Base-by-base conservation (phyloP, 35 echinoderm and acorn worm genomes). In the Apostichopus parvimensis region DNA sequence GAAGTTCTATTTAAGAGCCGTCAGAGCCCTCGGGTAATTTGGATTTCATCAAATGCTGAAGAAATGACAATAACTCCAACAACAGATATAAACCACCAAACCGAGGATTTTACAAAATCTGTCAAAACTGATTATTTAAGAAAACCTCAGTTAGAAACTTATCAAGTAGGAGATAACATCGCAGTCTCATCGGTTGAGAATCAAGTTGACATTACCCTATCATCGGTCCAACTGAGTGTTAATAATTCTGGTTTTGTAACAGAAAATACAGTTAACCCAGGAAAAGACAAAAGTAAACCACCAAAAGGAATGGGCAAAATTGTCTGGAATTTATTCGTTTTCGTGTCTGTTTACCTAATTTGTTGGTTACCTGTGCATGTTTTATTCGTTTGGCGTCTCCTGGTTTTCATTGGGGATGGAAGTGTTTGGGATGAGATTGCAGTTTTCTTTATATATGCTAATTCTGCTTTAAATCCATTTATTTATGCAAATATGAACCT, bases 391-490 rank as follows among this genome's bases (percentile, higher is more conserved):
- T 57, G 20, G 22, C 14, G 55, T 82, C 9, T 54, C 7, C 0
- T 26, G 8, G 45, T 12, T 25, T 57, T 53, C 14, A 9, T 54
- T 54, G 55, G 12, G 45, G 45, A 26, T 53, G 25, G 4, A 7
- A 18, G 56, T 11, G 0, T 1, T 18, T 87, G 78, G 78, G 23
- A 87, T 65, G 13, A 60, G 53, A 61, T 87, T 14, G 83, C 12
- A 18, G 5, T 17, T 4, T 24, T 87, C 22, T 60, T 87, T 21
- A 0, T 87, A 10, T 87, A 17, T n/a, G 56, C 55, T 60, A 87
- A 65, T 87, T 87, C 83, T 26, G 60, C 83, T 56, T 20, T 87
- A 15, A 87, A 87, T 65, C 83, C 83, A 87, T 56, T 61, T 65
- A 24, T 87, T 24, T 87, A 87, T 61, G 83, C 83, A 9, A 65